Evolutionary conservation across 2,888 invertebrate species (phyloP).

Genomic region (Drosophila rellima): DNA sequence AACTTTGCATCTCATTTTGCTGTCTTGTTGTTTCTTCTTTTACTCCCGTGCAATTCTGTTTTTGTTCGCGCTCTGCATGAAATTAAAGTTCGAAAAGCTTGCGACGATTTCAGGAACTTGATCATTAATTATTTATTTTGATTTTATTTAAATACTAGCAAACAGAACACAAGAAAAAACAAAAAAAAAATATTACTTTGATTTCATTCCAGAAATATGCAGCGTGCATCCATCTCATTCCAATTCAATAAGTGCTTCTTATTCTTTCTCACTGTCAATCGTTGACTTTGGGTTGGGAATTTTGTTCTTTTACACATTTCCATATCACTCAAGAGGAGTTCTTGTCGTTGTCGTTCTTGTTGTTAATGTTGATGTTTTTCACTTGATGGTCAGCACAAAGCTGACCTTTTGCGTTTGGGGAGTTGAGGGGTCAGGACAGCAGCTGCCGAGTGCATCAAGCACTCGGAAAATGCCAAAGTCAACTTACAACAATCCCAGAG

Average conservation of each 20-base stretch:
- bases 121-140: conserved; percentile 55
- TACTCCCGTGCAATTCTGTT: conserved; percentile 12
- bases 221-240: not conserved
- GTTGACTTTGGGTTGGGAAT: conserved; percentile 32
- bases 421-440: conserved; percentile 16
- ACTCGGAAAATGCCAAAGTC: conserved; percentile 36
- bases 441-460: conserved; percentile 14
- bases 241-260: not conserved
- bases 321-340: conserved; percentile 47
- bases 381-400: conserved; percentile 46
- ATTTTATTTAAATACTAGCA: conserved; percentile 47
- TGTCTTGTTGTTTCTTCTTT: not conserved
- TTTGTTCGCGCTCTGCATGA: conserved; percentile 7
- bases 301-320: conserved; percentile 41
- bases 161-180: conserved; percentile 6
- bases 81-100: not conserved
- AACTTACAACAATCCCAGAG: conserved; percentile 12
- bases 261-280: not conserved
- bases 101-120: conserved; percentile 36
- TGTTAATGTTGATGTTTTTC: conserved; percentile 22
- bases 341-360: conserved; percentile 5
- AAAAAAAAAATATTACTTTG: conserved; percentile 37
- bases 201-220: conserved; percentile 29
- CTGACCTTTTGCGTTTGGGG: conserved; percentile 36
- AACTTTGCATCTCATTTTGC: conserved; percentile 42